Base-by-base conservation (phyloP, 1,140 invertebrate genomes). In the Pentalonia nigronervosa region DNA sequence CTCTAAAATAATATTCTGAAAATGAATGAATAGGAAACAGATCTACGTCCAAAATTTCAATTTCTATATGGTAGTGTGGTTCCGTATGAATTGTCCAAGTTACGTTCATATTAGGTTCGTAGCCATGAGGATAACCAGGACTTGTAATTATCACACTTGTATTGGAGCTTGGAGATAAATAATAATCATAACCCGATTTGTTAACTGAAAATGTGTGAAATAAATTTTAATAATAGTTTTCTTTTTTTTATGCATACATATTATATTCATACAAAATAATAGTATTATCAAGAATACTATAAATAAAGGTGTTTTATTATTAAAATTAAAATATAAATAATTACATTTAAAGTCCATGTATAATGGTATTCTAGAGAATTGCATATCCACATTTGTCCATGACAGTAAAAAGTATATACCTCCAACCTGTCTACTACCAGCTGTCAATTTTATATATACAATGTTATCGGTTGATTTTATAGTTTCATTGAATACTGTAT, bases 111-210 rank as follows among this genome's bases (percentile, higher is more conserved):
- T 97, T 96, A 30, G 95, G 93, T 0, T 94, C 95, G 95, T 99
- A 99, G n/a, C 96, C 96, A 21, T 95, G n/a, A 0, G 98, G 98
- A 95, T 96, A 99, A 92, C 98, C 97, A 0, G 98, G 98, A 76
- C 97, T 98, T 0, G 94, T 95, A 30, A 98, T 94, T 3, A 93
- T 94, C 41, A 95, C 94, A 3, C 93, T 94, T 7, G 76, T 86
- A 86, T 95, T 95, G 11, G 56, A 30, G 25, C 50, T 88, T 9
- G 56, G 67, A 7, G 91, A 87, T 41, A 83, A 45, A 86, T 92
- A 91, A 93, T 86, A 76, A 14, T 91, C 93, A 56, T 45, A 48
- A 34, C 53, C 84, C 34, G 90, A 93, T 47, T 34, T n/a, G 11
- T 84, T 91, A 23, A 7, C 90, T 91, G 45, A 34, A 91, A 91